phyloP scores from a whole-genome alignment of 2,113 vertebrate species.

The Malurus alboscapulatus region DNA sequence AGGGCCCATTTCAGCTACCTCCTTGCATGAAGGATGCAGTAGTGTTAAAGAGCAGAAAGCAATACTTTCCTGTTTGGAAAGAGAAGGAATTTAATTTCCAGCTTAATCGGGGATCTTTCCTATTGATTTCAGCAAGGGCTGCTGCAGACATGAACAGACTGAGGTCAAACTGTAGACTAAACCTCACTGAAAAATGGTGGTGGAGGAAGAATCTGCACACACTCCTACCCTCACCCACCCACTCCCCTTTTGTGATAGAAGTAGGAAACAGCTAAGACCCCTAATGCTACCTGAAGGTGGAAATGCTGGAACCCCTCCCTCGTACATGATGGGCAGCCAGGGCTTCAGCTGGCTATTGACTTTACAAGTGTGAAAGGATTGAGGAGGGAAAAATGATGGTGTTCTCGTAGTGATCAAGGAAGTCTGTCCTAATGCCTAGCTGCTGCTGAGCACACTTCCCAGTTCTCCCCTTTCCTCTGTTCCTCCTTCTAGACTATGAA shows the following conservation, averaged over 20 bases:
- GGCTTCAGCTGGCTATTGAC: background rate
- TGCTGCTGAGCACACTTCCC: background rate
- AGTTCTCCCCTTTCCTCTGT: background rate
- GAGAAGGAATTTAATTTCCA: background rate
- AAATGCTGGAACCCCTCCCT: background rate
- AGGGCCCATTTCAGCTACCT: background rate
- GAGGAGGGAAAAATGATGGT: background rate
- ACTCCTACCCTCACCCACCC: rapidly evolving
- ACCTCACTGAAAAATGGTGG: background rate
- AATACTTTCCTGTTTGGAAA: background rate
- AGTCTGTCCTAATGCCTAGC: background rate
- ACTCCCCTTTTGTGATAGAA: background rate
- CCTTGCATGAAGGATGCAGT: background rate
- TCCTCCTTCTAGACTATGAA: background rate
- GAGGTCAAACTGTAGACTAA: background rate
- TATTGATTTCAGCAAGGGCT: background rate
- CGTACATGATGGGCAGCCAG: rapidly evolving
- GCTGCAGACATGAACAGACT: background rate
- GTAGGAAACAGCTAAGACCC: background rate
- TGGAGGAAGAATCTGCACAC: background rate
- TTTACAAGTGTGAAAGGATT: background rate
- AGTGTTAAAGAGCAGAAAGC: background rate
- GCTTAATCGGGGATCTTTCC: background rate
- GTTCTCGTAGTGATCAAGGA: background rate
- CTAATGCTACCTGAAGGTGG: background rate